Percentiles rank a stretch among this genome's conserved stretches.
phyloP scores from a whole-genome alignment of 2,888 invertebrate genomes.

The Pardosa pseudoannulata region DNA sequence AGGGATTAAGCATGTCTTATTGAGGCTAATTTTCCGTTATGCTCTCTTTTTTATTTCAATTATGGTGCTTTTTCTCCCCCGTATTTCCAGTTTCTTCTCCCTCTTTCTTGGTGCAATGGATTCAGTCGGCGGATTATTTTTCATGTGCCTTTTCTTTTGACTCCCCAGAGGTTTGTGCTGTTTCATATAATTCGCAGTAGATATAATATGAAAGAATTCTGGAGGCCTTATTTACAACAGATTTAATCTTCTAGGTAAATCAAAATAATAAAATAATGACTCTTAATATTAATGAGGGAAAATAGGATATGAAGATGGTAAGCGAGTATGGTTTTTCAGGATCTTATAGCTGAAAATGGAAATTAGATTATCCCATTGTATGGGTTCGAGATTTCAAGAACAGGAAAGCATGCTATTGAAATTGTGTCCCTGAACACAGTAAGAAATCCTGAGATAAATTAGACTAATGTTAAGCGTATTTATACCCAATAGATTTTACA shows the following conservation, averaged over 20 bases:
- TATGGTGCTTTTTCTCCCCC: not conserved
- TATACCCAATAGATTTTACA: too few species aligned
- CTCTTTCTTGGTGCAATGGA: not conserved
- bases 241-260: conserved; percentile 8
- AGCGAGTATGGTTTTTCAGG: not conserved
- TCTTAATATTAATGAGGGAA: conserved; percentile 8
- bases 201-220: not conserved
- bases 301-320: not conserved
- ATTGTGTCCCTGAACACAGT: too few species aligned
- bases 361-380: too few species aligned
- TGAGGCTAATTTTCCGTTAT: conserved; percentile 13
- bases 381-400: not conserved
- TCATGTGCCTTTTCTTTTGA: not conserved
- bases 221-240: not conserved
- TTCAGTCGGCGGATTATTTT: not conserved
- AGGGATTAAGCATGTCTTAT: conserved; percentile 2
- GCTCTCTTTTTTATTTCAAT: not conserved
- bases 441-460: too few species aligned
- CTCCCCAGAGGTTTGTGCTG: not conserved
- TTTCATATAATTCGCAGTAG: not conserved
- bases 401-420: too few species aligned
- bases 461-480: too few species aligned
- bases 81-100: not conserved
- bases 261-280: conserved; percentile 9
- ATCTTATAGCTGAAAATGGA: not conserved